Base-by-base conservation (phyloP, 2,797 vertebrate species). In the Gobionotothen gibberifrons region DNA sequence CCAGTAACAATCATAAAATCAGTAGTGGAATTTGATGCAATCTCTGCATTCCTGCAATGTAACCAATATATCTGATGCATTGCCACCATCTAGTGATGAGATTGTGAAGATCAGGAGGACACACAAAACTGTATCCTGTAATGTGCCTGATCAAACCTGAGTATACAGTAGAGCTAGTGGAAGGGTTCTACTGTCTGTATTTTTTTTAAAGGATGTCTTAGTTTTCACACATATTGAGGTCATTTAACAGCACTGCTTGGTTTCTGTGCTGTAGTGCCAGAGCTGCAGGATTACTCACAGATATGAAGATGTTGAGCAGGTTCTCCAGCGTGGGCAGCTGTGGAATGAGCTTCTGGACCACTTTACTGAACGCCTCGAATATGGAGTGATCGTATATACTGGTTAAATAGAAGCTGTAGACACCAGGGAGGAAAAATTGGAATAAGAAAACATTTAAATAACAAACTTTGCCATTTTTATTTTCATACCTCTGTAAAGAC, bases 261-360 rank as follows among this genome's bases (percentile, higher is more conserved):
- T 5, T 5, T 26, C 26, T 47, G 48, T n/a, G 15, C 14, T 43
- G 21, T 14, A 36, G 22, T 32, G 17, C 32, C 54, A 56, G 16
- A 36, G 9, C 17, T 66, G 40, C 43, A 59, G 17, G 9, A 22
- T 62, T 74, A 93, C 92, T 86, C 79, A 98, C 97, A 72, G 97
- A 98, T 90, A 98, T 98, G 93, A 98, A 98, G 93, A 98, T 98
- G 94, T 98, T 98, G 81, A 98, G 96, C 78, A 98, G 95, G 79
- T 98, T 98, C 91, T 98, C 97, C 91, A 98, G 93, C 15, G 96
- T 98, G 68, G 97, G 97, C 56, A 98, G 95, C 87, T 98, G 97
- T 81, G 97, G 97, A 88, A 98, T 98, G 85, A 98, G 94, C 89
- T 98, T 98, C 92, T 98, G 97, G 76, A 98, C 84, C 59, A 87